Percentiles rank a stretch among this genome's conserved stretches.
These are phyloP conservation scores for Zaprionus capensis DNA, from an alignment of 1,140 invertebrate species.

Conservation along the genomic window DNA sequence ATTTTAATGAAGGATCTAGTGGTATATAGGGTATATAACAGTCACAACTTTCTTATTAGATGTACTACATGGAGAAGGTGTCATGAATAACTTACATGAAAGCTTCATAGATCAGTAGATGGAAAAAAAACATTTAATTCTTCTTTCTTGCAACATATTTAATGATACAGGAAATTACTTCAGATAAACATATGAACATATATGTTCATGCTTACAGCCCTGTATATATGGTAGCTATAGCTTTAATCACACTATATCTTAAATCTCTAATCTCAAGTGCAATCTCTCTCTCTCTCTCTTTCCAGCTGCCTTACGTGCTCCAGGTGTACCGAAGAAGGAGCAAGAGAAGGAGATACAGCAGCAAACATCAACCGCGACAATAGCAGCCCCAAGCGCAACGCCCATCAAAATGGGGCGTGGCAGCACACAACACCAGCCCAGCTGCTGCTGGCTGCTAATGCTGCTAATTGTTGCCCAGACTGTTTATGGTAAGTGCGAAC, in stretches of 20 bases:
- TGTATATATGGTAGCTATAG: background rate
- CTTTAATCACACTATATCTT: background rate
- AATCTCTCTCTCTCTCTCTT: background rate
- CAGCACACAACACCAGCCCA: conserved; percentile 15
- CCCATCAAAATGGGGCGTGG: conserved; percentile 29
- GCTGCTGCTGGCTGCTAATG: conserved; percentile 61
- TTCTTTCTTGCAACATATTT: no score
- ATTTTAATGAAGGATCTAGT: no score
- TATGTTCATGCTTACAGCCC: background rate
- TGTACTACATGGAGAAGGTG: no score
- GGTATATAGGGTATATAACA: no score
- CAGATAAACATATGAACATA: no score
- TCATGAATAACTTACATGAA: no score
- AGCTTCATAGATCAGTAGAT: no score
- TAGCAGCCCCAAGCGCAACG: background rate
- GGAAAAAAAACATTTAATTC: no score
- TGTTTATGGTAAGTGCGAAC: conserved; percentile 74
- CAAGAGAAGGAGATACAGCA: background rate
- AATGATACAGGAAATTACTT: no score
- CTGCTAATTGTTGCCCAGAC: conserved; percentile 76
- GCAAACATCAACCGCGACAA: conserved; percentile 14
- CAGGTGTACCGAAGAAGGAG: background rate
- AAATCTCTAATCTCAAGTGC: background rate
- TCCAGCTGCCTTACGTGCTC: background rate
- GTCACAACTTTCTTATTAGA: no score